Conservation (phyloP, 2,888 invertebrate genomes). For the Scaptomyza caliginosa region DNA sequence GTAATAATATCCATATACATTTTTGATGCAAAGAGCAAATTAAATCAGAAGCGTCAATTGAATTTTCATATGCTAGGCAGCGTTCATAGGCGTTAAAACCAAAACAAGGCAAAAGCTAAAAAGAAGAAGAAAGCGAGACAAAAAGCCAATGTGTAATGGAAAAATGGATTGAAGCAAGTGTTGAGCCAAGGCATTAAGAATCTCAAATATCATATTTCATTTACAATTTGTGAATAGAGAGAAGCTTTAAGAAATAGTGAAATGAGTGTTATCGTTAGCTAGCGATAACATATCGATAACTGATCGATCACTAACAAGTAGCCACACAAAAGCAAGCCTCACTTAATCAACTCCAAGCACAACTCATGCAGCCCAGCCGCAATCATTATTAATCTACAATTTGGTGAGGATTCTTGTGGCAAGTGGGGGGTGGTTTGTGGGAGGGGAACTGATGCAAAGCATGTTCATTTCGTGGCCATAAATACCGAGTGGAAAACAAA, state of each 20-base stretch:
- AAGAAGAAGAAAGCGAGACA: not conserved
- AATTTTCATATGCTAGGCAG: constrained; percentile 63
- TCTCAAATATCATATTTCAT: not conserved
- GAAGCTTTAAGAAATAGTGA: too few species aligned
- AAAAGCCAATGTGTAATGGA: not conserved
- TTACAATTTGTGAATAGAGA: too few species aligned
- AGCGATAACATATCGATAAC: constrained; percentile 2
- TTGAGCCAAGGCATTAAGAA: not conserved
- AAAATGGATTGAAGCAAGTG: constrained; percentile 25
- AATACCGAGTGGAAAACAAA: constrained; percentile 49
- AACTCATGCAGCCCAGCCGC: not conserved
- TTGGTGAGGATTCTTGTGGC: not conserved
- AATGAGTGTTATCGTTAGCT: not conserved
- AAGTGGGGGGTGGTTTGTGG: not conserved
- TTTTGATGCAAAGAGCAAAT: constrained; percentile 34
- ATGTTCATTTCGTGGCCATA: constrained; percentile 31
- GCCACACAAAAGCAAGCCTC: constrained; percentile 1
- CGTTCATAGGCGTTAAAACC: constrained; percentile 27
- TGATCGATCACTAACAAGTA: not conserved
- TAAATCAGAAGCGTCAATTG: constrained; percentile 62
- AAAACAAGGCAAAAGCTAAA: constrained; percentile 19
- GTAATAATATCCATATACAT: constrained; percentile 1
- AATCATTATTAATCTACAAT: not conserved
- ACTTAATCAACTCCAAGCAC: constrained; percentile 10
- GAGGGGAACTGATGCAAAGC: not conserved